Percentiles rank a stretch among this genome's conserved stretches.
Conservation (phyloP, 2,113 vertebrate species). For the Spizaetus ornatus region DNA sequence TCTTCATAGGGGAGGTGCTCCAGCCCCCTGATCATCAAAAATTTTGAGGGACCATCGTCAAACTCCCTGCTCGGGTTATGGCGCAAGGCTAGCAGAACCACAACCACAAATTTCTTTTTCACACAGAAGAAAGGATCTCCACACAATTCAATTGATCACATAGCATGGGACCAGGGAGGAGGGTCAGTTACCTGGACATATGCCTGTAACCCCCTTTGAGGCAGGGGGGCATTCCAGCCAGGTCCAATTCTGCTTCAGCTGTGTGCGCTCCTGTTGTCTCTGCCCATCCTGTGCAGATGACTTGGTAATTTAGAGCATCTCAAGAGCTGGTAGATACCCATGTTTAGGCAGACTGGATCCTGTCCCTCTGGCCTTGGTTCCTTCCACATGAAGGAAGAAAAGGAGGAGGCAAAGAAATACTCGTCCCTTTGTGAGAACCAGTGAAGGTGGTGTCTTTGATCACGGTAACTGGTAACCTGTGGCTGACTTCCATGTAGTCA, state of each 20-base stretch:
- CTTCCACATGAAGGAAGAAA: background rate
- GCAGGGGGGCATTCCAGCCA: background rate
- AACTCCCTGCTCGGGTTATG: too few species aligned
- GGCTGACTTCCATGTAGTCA: background rate
- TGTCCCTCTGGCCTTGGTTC: background rate
- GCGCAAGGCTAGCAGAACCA: too few species aligned
- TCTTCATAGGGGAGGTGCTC: too few species aligned
- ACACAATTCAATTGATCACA: background rate
- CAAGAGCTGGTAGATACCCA: background rate
- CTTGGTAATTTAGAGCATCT: background rate
- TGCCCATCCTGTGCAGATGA: background rate
- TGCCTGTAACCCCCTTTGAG: rapidly evolving
- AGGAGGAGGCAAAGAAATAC: background rate
- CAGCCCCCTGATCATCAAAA: too few species aligned
- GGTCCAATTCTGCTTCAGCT: background rate
- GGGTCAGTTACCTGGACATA: rapidly evolving
- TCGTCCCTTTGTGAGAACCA: background rate
- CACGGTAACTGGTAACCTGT: background rate
- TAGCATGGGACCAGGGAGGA: background rate
- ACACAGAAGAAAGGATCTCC: background rate
- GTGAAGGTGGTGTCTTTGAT: background rate
- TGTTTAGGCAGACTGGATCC: background rate
- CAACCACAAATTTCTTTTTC: too few species aligned
- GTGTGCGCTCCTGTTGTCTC: rapidly evolving
- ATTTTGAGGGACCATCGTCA: too few species aligned